Evolutionary conservation across 1,140 invertebrate genomes (phyloP).

Genomic region (Cherax destructor): DNA sequence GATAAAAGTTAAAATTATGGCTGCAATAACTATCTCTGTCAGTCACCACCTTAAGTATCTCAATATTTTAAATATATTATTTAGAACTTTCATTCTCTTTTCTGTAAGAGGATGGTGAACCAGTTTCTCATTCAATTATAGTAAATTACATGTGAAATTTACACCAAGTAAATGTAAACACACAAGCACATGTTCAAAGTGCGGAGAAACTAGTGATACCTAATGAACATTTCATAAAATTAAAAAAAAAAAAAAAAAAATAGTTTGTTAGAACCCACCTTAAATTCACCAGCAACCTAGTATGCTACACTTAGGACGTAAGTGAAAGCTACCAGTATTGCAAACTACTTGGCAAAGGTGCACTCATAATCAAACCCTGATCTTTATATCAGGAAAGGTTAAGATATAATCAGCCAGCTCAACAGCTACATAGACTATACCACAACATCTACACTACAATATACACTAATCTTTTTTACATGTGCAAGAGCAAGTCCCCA

Average conservation of each 20-base stretch:
- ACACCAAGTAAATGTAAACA: background rate
- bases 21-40: no score
- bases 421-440: background rate
- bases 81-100: background rate
- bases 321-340: background rate
- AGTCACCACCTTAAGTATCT: no score
- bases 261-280: background rate
- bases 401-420: background rate
- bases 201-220: background rate
- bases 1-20: no score
- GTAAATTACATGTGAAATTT: background rate
- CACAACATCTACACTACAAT: background rate
- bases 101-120: background rate
- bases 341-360: constrained; percentile 6
- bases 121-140: background rate
- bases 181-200: background rate
- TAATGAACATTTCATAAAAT: background rate
- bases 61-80: background rate
- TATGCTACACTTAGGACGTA: background rate
- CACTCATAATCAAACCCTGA: background rate
- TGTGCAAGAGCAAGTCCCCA: background rate
- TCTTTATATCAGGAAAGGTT: background rate
- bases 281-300: background rate
- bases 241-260: background rate
- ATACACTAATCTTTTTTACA: background rate